Evolutionary conservation across 2,888 invertebrate genomes (phyloP).

Genomic region (Gryllus longicercus): DNA sequence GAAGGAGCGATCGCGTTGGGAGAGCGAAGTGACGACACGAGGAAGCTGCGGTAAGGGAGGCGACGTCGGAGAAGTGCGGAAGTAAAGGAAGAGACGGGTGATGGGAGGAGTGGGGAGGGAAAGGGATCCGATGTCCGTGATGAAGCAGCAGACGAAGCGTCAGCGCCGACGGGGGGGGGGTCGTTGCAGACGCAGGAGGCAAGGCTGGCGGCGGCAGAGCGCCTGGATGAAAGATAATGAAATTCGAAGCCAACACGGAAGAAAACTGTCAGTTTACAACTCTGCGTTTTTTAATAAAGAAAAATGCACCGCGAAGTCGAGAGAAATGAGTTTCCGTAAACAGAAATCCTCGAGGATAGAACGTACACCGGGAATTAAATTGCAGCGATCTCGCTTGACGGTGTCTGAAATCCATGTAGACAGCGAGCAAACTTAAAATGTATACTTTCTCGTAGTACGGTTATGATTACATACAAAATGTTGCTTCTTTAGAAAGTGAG

Average conservation of each 20-base stretch:
- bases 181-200: not conserved
- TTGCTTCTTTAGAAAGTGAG: no score
- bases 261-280: constrained; percentile 17
- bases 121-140: no score
- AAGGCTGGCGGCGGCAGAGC: not conserved
- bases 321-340: constrained; percentile 10
- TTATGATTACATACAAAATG: no score
- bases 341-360: not conserved
- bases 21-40: no score
- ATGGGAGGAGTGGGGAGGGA: no score
- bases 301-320: not conserved
- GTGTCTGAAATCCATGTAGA: not conserved
- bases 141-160: no score
- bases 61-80: no score
- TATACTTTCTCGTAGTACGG: no score
- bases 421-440: not conserved
- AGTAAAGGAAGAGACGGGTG: no score
- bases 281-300: constrained; percentile 11
- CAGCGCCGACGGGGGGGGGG: no score
- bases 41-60: no score
- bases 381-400: not conserved
- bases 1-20: no score
- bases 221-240: constrained; percentile 17
- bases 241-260: constrained; percentile 17
- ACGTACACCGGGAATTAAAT: not conserved